These are phyloP conservation scores for Meta bourneti DNA, from an alignment of 2,888 invertebrate species.

Conservation along the genomic window DNA sequence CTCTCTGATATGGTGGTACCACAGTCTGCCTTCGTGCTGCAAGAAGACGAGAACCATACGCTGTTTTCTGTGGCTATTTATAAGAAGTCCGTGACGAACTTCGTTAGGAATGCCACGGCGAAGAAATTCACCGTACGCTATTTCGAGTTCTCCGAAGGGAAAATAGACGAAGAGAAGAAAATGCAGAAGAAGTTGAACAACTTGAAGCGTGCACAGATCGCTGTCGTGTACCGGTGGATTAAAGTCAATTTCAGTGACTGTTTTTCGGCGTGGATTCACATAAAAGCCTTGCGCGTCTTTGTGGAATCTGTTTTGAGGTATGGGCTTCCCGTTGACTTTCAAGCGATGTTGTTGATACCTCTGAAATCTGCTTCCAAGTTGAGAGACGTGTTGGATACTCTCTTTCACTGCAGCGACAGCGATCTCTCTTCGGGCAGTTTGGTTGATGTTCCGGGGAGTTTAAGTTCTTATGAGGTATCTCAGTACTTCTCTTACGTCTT, in stretches of 20 bases:
- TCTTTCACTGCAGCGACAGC: slow-evolving; percentile 97
- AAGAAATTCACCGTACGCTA: slow-evolving; percentile 31
- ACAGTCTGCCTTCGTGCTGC: slow-evolving; percentile 24
- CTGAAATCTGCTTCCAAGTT: slow-evolving; percentile 91
- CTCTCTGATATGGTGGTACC: slow-evolving; percentile 58
- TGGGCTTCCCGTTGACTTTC: slow-evolving; percentile 99
- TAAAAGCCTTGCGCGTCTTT: slow-evolving; percentile 98
- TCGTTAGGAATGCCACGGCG: slow-evolving; percentile 17
- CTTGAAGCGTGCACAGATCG: background rate
- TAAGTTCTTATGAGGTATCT: background rate
- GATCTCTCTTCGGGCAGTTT: slow-evolving; percentile 85
- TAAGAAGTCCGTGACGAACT: slow-evolving; percentile 19
- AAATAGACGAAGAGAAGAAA: background rate
- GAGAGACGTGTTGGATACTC: slow-evolving; percentile 92
- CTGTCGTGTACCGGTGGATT: slow-evolving; percentile 95
- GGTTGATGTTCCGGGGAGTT: slow-evolving; percentile 78
- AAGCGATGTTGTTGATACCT: slow-evolving; percentile 97
- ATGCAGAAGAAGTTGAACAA: background rate
- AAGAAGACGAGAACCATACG: slow-evolving; percentile 16
- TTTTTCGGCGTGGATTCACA: slow-evolving; percentile 99
- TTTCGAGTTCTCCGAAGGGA: slow-evolving; percentile 30
- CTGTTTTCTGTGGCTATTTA: slow-evolving; percentile 28
- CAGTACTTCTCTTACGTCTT: slow-evolving; percentile 39
- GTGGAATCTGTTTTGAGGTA: slow-evolving; percentile 99
- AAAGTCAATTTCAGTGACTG: slow-evolving; percentile 99